A percentile compares a stretch with the other conserved stretches of the same genome.
Conservation (phyloP, 1,140 invertebrate species). For the Macrobrachium rosenbergii region DNA sequence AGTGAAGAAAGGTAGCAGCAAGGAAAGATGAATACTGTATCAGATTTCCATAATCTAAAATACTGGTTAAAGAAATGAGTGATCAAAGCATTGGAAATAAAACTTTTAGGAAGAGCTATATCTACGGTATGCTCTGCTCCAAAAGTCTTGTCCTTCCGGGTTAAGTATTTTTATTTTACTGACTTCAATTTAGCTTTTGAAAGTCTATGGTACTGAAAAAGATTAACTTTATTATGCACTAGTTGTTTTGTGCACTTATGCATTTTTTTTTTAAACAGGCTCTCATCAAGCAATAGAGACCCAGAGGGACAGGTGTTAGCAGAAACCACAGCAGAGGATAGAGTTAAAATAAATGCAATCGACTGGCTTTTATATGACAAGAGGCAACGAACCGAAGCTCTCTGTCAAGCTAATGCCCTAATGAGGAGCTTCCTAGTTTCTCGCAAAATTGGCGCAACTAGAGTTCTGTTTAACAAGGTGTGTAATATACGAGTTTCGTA, state of each 20-base stretch:
- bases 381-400: constrained; percentile 82
- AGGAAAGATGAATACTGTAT: too few species aligned
- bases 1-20: too few species aligned
- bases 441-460: constrained; percentile 79
- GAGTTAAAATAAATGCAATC: constrained; percentile 77
- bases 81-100: too few species aligned
- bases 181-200: too few species aligned
- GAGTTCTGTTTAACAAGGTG: constrained; percentile 79
- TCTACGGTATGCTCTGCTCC: too few species aligned
- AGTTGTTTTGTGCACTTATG: neutral
- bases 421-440: constrained; percentile 84
- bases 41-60: too few species aligned
- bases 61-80: too few species aligned
- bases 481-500: neutral
- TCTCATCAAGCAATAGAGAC: constrained; percentile 43
- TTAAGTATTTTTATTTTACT: too few species aligned
- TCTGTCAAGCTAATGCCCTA: constrained; percentile 90
- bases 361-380: constrained; percentile 90
- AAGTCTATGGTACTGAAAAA: neutral
- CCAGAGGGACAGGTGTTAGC: constrained; percentile 52
- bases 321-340: constrained; percentile 56
- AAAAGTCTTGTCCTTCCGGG: too few species aligned
- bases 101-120: too few species aligned
- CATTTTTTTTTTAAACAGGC: neutral
- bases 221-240: neutral